Evolutionary conservation across 2,113 vertebrate species (phyloP).

Genomic region (Aramus guarauna): DNA sequence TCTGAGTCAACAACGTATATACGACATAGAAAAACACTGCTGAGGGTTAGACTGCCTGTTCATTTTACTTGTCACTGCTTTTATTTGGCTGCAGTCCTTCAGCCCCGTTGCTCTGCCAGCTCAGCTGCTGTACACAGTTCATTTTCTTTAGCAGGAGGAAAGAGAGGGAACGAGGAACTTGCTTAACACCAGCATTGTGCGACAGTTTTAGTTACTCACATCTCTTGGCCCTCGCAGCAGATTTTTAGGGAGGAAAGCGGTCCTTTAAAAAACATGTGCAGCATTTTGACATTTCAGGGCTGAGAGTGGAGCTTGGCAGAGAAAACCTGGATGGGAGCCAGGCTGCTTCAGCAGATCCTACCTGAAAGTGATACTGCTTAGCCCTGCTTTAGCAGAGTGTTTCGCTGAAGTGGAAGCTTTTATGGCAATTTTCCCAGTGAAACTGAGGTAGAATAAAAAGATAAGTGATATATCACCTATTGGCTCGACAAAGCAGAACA

Average conservation of each 20-base stretch:
- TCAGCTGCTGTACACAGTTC: background rate
- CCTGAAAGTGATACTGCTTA: slow-evolving; percentile 28
- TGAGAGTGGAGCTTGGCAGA: background rate
- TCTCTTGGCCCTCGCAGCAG: background rate
- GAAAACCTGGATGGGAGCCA: background rate
- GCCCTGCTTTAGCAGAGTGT: background rate
- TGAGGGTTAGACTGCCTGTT: background rate
- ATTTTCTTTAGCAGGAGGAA: background rate
- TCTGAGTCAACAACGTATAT: background rate
- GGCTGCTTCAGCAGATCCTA: slow-evolving; percentile 10
- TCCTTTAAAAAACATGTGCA: background rate
- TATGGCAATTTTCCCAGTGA: slow-evolving; percentile 27
- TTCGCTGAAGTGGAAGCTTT: slow-evolving; percentile 17
- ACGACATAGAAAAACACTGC: fast-evolving
- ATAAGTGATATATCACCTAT: background rate
- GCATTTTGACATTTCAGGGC: background rate
- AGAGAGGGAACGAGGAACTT: background rate
- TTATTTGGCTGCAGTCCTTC: background rate
- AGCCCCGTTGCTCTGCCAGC: background rate
- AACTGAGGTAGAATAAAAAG: background rate
- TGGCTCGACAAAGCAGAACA: background rate
- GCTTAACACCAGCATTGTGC: background rate
- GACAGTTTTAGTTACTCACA: background rate
- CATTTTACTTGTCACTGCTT: background rate
- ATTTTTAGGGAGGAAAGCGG: background rate